Evolutionary conservation across 2,797 vertebrate species (phyloP).

Genomic region (Trachops cirrhosus): DNA sequence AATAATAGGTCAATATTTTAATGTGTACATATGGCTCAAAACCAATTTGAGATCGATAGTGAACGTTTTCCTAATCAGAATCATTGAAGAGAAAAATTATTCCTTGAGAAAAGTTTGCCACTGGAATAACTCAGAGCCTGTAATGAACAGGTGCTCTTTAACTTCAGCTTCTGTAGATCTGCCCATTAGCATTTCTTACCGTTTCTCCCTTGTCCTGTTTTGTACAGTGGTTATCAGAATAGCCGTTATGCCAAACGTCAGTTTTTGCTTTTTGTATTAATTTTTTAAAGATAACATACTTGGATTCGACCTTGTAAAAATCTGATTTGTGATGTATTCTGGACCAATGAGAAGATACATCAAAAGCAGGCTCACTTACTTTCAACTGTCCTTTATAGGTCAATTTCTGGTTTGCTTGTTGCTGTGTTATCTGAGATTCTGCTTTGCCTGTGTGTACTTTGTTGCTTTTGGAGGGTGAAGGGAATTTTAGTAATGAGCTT

Average conservation of each 20-base stretch:
- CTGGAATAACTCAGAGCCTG: neutral
- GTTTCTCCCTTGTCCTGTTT: neutral
- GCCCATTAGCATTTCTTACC: neutral
- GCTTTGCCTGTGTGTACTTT: neutral
- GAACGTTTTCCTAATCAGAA: neutral
- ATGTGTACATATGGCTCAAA: neutral
- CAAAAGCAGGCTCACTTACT: neutral
- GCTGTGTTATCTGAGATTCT: neutral
- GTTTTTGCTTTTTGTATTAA: neutral
- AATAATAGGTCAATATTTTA: neutral
- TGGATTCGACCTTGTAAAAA: neutral
- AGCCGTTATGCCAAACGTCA: neutral
- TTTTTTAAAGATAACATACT: neutral
- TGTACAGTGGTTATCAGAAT: neutral
- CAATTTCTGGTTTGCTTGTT: neutral
- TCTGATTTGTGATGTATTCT: neutral
- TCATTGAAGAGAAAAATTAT: neutral
- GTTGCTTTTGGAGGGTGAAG: neutral
- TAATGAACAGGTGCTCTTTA: neutral
- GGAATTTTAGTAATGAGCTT: neutral
- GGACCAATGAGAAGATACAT: neutral
- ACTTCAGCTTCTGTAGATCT: neutral
- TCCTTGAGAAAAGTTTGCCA: neutral
- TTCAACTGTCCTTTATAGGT: neutral
- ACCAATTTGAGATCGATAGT: neutral